phyloP scores from a whole-genome alignment of 1,140 invertebrate genomes.

The Micrasema minimum region DNA sequence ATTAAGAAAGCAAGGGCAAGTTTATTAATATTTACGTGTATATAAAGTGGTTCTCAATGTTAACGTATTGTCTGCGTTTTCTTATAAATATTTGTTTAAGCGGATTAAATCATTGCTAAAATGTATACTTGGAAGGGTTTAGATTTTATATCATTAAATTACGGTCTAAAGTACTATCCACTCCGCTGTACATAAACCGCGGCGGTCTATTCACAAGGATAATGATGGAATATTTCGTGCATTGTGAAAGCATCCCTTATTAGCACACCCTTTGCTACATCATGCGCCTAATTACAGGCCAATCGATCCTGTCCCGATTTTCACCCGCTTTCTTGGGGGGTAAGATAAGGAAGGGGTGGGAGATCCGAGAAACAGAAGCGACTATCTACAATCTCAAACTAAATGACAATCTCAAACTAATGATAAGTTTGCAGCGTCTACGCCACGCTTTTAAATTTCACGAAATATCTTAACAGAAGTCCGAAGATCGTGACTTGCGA shows the following conservation, averaged over 20 bases:
- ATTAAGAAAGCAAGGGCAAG: too few species aligned
- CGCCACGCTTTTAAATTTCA: constrained; percentile 20
- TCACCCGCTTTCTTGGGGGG: neutral
- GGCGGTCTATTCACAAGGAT: neutral
- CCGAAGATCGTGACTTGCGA: too few species aligned
- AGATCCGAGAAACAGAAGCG: constrained; percentile 2
- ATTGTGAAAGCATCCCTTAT: constrained; percentile 34
- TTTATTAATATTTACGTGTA: too few species aligned
- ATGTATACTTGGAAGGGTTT: neutral
- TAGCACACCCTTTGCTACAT: constrained; percentile 26
- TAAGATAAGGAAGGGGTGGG: neutral
- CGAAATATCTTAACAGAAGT: too few species aligned
- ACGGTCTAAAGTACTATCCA: neutral
- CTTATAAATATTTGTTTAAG: too few species aligned
- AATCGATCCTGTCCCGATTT: constrained; percentile 26
- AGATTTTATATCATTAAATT: neutral
- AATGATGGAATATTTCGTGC: constrained; percentile 11
- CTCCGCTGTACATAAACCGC: neutral
- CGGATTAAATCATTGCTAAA: too few species aligned
- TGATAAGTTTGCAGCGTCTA: constrained; percentile 20
- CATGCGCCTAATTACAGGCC: constrained; percentile 35
- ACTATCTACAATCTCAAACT: constrained; percentile 18
- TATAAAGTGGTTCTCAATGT: too few species aligned
- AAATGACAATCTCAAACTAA: constrained; percentile 25
- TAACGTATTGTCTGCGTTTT: too few species aligned